Percentiles rank a stretch among this genome's conserved stretches.
Evolutionary conservation across 92 coral and sea anemone genomes (phyloP).

Genomic region (Paragorgia papillata): DNA sequence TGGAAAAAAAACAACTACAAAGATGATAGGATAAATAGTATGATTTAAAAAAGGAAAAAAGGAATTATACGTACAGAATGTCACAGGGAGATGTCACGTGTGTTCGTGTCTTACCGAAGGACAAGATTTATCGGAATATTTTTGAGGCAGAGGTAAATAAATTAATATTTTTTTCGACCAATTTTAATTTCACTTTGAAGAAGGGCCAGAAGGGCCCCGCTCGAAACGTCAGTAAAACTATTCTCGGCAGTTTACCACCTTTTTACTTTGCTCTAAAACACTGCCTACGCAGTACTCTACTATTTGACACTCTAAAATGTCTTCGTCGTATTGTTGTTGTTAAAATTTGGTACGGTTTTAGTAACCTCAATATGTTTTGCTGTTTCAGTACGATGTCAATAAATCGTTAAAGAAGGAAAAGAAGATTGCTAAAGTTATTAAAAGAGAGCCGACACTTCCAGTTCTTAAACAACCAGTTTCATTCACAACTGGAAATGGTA

Average conservation of each 20-base stretch:
- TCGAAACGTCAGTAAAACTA: too few relatives aligned
- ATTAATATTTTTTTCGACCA: too few relatives aligned
- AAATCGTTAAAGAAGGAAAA: conserved; percentile 77
- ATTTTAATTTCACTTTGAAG: not conserved
- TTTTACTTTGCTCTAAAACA: too few relatives aligned
- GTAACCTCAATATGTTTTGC: not conserved
- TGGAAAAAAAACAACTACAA: conserved; percentile 5
- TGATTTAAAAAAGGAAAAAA: conserved; percentile 8
- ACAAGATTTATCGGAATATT: conserved; percentile 85
- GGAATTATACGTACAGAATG: conserved; percentile 46
- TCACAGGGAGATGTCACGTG: conserved; percentile 73
- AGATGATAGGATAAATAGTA: not conserved
- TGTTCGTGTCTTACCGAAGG: conserved; percentile 71
- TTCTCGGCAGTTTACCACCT: too few relatives aligned
- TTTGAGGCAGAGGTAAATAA: conserved; percentile 99
- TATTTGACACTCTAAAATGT: too few relatives aligned
- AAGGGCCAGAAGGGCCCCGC: too few relatives aligned
- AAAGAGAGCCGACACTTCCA: conserved; percentile 76
- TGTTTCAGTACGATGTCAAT: conserved; percentile 70
- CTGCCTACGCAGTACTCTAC: too few relatives aligned
- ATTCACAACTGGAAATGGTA: conserved; percentile 84
- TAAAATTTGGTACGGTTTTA: too few relatives aligned
- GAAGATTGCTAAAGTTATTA: conserved; percentile 59
- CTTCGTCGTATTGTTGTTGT: too few relatives aligned
- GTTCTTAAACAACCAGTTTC: conserved; percentile 80